Evolutionary conservation across 1,140 invertebrate species (phyloP).

Genomic region (Patella vulgata): DNA sequence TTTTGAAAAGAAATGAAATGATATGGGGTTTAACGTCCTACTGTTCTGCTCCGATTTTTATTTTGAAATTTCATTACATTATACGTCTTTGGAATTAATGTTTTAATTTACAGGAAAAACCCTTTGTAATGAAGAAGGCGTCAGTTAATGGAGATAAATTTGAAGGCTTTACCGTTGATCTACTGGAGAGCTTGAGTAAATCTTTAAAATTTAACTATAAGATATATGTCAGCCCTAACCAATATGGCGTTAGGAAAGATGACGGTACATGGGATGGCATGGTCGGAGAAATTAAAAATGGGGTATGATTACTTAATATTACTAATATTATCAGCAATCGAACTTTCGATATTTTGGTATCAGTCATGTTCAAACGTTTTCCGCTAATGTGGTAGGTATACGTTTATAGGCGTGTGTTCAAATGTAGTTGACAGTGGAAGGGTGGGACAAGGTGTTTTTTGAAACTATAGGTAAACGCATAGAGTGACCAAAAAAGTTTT

Average conservation of each 20-base stretch:
- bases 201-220: slow-evolving; percentile 90
- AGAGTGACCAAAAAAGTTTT: no score
- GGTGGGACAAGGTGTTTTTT: no score
- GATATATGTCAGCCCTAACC: slow-evolving; percentile 80
- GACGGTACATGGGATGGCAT: slow-evolving; percentile 84
- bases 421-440: no score
- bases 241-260: slow-evolving; percentile 88
- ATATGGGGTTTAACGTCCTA: no score
- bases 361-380: slow-evolving; percentile 6
- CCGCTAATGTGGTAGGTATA: not conserved
- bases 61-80: no score
- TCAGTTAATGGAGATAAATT: slow-evolving; percentile 70
- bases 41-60: no score
- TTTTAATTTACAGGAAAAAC: slow-evolving; percentile 51
- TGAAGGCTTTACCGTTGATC: slow-evolving; percentile 91
- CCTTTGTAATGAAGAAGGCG: slow-evolving; percentile 47
- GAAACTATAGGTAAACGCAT: no score
- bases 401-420: slow-evolving; percentile 5
- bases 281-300: slow-evolving; percentile 87
- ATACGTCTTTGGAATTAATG: no score
- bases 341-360: slow-evolving; percentile 1
- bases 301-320: slow-evolving; percentile 67
- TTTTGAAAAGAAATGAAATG: no score
- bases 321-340: not conserved
- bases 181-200: slow-evolving; percentile 83